phyloP scores from a whole-genome alignment of 2,113 vertebrate species.

The Pygoscelis adeliae region DNA sequence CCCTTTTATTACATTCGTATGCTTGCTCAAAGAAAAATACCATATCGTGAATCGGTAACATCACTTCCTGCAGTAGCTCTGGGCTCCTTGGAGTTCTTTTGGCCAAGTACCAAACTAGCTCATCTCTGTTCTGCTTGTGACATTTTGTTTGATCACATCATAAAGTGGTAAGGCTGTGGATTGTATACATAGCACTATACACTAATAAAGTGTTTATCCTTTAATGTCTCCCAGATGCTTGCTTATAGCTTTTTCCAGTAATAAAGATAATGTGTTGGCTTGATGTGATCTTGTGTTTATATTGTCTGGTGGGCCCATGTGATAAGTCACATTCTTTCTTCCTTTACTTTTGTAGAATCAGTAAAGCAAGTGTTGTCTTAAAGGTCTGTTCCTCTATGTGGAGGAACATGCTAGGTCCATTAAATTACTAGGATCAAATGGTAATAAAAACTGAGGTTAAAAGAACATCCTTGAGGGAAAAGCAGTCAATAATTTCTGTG shows the following conservation, averaged over 20 bases:
- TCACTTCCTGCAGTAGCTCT: neutral
- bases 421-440: neutral
- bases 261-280: neutral
- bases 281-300: neutral
- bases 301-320: neutral
- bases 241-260: neutral
- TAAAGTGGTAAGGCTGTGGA: neutral
- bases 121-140: neutral
- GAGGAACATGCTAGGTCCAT: neutral
- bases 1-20: neutral
- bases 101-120: neutral
- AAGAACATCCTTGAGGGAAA: neutral
- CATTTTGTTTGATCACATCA: conserved; percentile 45
- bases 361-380: neutral
- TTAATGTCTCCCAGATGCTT: conserved; percentile 37
- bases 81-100: neutral
- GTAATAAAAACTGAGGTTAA: neutral
- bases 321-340: neutral
- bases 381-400: neutral
- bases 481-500: neutral
- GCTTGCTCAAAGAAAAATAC: neutral
- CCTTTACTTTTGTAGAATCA: neutral
- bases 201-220: conserved; percentile 1
- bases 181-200: neutral
- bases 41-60: neutral